Base-by-base conservation (phyloP, 2,888 invertebrate species). In the Torymus texanus region DNA sequence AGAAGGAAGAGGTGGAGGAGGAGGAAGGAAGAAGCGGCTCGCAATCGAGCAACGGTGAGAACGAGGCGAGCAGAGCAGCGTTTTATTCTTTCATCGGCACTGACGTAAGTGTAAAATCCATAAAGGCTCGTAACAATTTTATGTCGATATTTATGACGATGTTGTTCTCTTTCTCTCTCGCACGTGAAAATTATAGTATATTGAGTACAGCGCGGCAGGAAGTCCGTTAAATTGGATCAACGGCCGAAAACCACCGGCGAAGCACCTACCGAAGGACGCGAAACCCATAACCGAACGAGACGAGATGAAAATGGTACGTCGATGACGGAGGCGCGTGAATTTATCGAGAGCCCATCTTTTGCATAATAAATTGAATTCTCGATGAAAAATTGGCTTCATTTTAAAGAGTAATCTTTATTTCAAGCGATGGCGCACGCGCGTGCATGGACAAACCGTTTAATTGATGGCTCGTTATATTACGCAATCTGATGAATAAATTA, bases 171-270 rank as follows among this genome's bases (percentile, higher is more conserved):
- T 5, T 29, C 3, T 29, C 29, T 29, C 5, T 29, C 29, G 1
- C n/a, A 55, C 50, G n/a, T 3, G 53, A 51, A 65, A 78, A 80
- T 82, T 78, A 21, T 70, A 88, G 88, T 88, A 87, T 58, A 85
- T 87, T 65, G 87, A 87, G 71, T 87, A 86, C 70, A 84, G 61
- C 2, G 81, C 78, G 0, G 66, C 71, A 41, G 87, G 87, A 73
- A 84, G 78, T 67, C 87, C 87, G 5, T 82, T 87, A 68, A 88
- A 88, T 71, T 87, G 87, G 87, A 83, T 88, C 71, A 85, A 87
- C 12, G 86, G 83, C 41, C 84, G 84, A 29, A 86, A 85, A 81
- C 87, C 86, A 2, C 67, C 74, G 16, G 67, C 74, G 18, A 75
- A 84, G 41, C 85, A 84, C 58, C 80, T 87, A 21, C 87, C 87